Evolutionary conservation across 2,888 invertebrate genomes (phyloP).

Genomic region (Ryuthela nishihirai): DNA sequence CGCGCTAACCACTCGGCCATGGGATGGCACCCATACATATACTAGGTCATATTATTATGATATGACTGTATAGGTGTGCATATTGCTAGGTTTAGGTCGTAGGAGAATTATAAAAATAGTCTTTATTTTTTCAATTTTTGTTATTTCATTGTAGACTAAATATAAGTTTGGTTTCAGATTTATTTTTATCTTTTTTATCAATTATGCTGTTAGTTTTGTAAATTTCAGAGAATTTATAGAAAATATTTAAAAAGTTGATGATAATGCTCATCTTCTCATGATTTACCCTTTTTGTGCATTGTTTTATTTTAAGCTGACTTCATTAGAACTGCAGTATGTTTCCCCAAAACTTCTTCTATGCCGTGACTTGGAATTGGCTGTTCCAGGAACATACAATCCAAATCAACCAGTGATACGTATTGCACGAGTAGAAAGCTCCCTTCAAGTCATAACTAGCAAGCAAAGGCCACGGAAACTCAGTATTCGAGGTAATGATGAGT

Average conservation of each 20-base stretch:
- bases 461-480: constrained; percentile 93
- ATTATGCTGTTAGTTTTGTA: not conserved
- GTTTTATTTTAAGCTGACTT: constrained; percentile 64
- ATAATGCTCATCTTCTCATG: not conserved
- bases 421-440: constrained; percentile 79
- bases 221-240: not conserved
- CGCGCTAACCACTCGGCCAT: no score
- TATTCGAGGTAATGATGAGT: constrained; percentile 61
- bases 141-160: not conserved
- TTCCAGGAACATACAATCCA: constrained; percentile 96
- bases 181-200: not conserved
- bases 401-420: constrained; percentile 84
- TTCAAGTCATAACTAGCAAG: constrained; percentile 96
- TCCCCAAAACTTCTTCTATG: constrained; percentile 86
- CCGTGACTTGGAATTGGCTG: constrained; percentile 89
- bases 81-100: no score
- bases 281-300: not conserved
- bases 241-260: not conserved
- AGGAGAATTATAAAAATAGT: no score
- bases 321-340: constrained; percentile 89
- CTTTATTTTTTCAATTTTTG: not conserved
- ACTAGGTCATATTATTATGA: no score
- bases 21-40: no score
- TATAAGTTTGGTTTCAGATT: not conserved
- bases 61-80: no score